A percentile compares a stretch with the other conserved stretches of the same genome.
phyloP scores from a whole-genome alignment of 2,797 vertebrate species.

The Sebastes nivosus region DNA sequence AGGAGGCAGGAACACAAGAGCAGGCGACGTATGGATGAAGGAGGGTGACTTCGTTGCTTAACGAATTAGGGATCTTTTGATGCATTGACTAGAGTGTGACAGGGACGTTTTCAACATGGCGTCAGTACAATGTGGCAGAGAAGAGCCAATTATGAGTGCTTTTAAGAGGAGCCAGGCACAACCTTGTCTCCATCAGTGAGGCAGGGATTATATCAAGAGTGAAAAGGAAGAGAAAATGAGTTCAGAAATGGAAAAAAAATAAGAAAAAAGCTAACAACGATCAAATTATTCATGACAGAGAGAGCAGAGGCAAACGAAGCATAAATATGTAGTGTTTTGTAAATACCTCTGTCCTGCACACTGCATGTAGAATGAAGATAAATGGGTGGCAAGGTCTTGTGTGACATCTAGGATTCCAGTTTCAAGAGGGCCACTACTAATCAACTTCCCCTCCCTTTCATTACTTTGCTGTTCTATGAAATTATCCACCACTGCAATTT shows the following conservation, averaged over 20 bases:
- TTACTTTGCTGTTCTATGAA: slow-evolving; percentile 43
- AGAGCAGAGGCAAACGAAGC: not conserved
- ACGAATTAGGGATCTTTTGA: slow-evolving; percentile 77
- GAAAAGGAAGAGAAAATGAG: not conserved
- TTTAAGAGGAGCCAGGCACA: slow-evolving; percentile 60
- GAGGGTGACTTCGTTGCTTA: slow-evolving; percentile 44
- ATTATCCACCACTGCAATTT: slow-evolving; percentile 56
- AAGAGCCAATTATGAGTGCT: slow-evolving; percentile 66
- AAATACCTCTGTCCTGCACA: not conserved
- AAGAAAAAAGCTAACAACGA: not conserved
- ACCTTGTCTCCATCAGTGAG: slow-evolving; percentile 23
- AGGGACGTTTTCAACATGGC: slow-evolving; percentile 54
- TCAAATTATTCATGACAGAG: slow-evolving; percentile 14
- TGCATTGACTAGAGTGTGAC: slow-evolving; percentile 74
- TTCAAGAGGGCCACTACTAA: slow-evolving; percentile 11
- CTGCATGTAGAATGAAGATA: slow-evolving; percentile 17
- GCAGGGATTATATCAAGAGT: slow-evolving; percentile 32
- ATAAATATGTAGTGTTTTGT: not conserved
- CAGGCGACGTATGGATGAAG: slow-evolving; percentile 49
- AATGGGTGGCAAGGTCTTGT: not conserved
- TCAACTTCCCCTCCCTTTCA: slow-evolving; percentile 15
- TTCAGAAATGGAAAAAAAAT: not conserved
- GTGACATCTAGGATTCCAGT: not conserved
- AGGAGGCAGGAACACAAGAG: slow-evolving; percentile 34
- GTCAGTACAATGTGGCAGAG: slow-evolving; percentile 42